Percentiles rank a stretch among this genome's conserved stretches.
phyloP scores from a whole-genome alignment of 2,113 vertebrate species.

The Paramisgurnus dabryanus region DNA sequence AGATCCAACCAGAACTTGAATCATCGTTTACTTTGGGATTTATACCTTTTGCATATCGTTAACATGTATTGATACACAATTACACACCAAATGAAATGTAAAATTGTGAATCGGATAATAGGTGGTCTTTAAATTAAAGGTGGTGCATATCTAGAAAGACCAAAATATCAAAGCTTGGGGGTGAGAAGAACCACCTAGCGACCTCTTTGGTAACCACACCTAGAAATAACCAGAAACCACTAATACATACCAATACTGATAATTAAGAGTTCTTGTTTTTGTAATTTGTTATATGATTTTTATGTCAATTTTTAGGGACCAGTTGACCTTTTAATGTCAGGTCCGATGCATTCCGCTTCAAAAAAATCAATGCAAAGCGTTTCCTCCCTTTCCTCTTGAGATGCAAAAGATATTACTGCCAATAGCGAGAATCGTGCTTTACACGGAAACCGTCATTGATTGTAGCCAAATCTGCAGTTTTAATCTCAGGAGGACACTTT shows the following conservation, averaged over 20 bases:
- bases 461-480: not conserved
- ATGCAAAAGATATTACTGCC: conserved; percentile 31
- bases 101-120: too few species aligned
- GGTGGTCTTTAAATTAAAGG: too few species aligned
- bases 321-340: conserved; percentile 10
- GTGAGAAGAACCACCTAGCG: too few species aligned
- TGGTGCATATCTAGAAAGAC: too few species aligned
- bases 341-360: not conserved
- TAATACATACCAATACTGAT: not conserved
- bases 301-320: not conserved
- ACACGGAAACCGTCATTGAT: not conserved
- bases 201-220: too few species aligned
- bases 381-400: conserved; percentile 4
- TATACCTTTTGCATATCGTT: too few species aligned
- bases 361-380: conserved; percentile 8
- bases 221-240: not conserved
- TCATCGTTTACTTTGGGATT: too few species aligned
- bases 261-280: not conserved
- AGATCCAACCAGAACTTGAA: too few species aligned
- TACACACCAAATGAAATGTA: too few species aligned
- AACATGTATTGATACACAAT: too few species aligned
- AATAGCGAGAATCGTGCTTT: not conserved
- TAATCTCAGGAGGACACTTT: not conserved
- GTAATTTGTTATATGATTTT: conserved; percentile 19
- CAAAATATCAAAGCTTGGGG: too few species aligned